Evolutionary conservation across 2,113 vertebrate species (phyloP).

Genomic region (Siphamia tubifer): DNA sequence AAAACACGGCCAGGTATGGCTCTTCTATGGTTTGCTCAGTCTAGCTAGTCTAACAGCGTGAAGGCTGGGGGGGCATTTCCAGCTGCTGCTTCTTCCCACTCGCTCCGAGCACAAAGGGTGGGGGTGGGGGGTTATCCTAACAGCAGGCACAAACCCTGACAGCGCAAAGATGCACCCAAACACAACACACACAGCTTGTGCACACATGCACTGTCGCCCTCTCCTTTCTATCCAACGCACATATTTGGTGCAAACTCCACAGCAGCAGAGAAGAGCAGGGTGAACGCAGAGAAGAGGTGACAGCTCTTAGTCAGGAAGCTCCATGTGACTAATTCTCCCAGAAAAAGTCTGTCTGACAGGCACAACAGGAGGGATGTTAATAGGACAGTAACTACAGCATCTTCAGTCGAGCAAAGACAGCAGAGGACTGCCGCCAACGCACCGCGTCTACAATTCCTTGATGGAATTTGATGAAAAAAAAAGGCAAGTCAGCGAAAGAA

Average conservation of each 20-base stretch:
- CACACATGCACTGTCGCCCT: slow-evolving; percentile 35
- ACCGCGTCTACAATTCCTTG: background rate
- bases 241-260: slow-evolving; percentile 51
- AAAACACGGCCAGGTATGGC: too few species aligned
- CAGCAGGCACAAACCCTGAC: slow-evolving; percentile 46
- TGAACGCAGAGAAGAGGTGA: slow-evolving; percentile 57
- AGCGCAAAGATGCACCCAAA: slow-evolving; percentile 38
- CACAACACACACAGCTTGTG: slow-evolving; percentile 46
- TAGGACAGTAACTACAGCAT: slow-evolving; percentile 30
- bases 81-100: slow-evolving; percentile 8
- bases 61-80: slow-evolving; percentile 9
- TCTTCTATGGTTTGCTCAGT: slow-evolving; percentile 9
- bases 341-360: slow-evolving; percentile 49
- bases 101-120: background rate
- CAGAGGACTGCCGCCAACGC: slow-evolving; percentile 4
- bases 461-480: background rate
- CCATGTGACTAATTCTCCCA: slow-evolving; percentile 51
- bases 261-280: slow-evolving; percentile 55
- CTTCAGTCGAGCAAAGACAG: background rate
- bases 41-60: slow-evolving; percentile 3
- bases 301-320: slow-evolving; percentile 57
- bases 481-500: background rate
- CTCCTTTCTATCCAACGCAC: slow-evolving; percentile 57
- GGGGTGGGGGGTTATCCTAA: slow-evolving; percentile 34
- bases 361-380: slow-evolving; percentile 27